Percentiles rank a stretch among this genome's conserved stretches.
These are phyloP conservation scores for Leucophenga maculata DNA, from an alignment of 2,888 invertebrate species.

Conservation along the genomic window DNA sequence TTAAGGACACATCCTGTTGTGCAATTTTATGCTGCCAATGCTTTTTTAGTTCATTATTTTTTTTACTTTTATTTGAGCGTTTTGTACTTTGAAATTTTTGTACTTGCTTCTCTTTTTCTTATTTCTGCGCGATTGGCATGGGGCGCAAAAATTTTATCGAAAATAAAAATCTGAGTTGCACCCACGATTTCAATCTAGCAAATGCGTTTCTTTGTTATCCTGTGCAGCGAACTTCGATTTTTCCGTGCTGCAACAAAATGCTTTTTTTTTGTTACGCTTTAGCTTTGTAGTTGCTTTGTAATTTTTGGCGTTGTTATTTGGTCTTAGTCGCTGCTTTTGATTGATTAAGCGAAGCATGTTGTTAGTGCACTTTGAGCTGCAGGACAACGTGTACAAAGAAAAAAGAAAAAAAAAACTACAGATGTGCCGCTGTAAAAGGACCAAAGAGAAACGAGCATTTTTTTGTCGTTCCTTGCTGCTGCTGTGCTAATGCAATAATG, in stretches of 20 bases:
- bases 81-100: slow-evolving; percentile 3
- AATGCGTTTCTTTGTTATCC: slow-evolving; percentile 29
- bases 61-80: neutral
- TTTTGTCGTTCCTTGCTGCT: no score
- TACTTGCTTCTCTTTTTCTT: slow-evolving; percentile 11
- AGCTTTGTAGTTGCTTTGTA: slow-evolving; percentile 10
- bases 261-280: neutral
- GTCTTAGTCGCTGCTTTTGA: slow-evolving; percentile 18
- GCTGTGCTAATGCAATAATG: slow-evolving; percentile 13
- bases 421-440: neutral
- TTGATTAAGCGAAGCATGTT: slow-evolving; percentile 14
- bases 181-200: slow-evolving; percentile 34
- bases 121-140: slow-evolving; percentile 10
- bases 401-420: neutral
- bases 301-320: slow-evolving; percentile 21
- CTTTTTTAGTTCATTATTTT: slow-evolving; percentile 4
- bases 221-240: slow-evolving; percentile 18
- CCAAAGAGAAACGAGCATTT: neutral
- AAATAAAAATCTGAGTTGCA: slow-evolving; percentile 31
- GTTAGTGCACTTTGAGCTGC: no score
- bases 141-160: slow-evolving; percentile 6
- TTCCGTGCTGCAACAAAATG: neutral
- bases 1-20: no score
- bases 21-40: no score
- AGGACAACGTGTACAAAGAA: neutral